Evolutionary conservation across 2,113 vertebrate genomes (phyloP).

Genomic region (Gulo gulo): DNA sequence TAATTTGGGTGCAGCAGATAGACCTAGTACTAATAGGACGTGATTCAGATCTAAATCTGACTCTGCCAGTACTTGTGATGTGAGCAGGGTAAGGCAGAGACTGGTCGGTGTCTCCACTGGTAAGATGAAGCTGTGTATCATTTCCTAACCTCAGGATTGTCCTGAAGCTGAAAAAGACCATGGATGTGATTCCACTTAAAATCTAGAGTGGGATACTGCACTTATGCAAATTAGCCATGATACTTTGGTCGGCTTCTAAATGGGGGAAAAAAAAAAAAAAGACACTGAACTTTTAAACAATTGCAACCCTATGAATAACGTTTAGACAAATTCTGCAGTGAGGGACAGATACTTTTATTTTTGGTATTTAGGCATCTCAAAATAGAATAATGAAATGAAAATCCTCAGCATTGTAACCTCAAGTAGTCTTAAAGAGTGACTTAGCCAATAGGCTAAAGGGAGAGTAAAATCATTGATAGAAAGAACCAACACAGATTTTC

Average conservation of each 20-base stretch:
- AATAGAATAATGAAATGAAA: not conserved
- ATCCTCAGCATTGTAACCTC: not conserved
- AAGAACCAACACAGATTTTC: not conserved
- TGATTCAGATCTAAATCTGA: not conserved
- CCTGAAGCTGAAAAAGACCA: not conserved
- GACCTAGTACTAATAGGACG: not conserved
- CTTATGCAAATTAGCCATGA: not conserved
- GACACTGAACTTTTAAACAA: not conserved
- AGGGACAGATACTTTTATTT: not conserved
- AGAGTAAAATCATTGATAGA: not conserved
- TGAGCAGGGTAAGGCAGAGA: not conserved
- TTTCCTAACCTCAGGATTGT: not conserved
- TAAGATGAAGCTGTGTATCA: not conserved
- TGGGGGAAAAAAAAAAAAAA: not conserved
- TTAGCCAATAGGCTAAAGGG: not conserved
- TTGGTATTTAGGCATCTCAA: not conserved
- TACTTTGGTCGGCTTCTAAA: not conserved
- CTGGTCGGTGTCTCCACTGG: fast-evolving
- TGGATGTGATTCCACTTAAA: not conserved
- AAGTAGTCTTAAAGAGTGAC: not conserved
- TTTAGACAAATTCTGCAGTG: not conserved
- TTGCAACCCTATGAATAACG: not conserved
- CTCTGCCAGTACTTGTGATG: not conserved
- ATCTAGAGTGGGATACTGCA: not conserved
- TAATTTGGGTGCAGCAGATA: not conserved